These are phyloP conservation scores for Diphyllodes magnificus DNA, from an alignment of 2,113 vertebrate species.

Conservation along the genomic window DNA sequence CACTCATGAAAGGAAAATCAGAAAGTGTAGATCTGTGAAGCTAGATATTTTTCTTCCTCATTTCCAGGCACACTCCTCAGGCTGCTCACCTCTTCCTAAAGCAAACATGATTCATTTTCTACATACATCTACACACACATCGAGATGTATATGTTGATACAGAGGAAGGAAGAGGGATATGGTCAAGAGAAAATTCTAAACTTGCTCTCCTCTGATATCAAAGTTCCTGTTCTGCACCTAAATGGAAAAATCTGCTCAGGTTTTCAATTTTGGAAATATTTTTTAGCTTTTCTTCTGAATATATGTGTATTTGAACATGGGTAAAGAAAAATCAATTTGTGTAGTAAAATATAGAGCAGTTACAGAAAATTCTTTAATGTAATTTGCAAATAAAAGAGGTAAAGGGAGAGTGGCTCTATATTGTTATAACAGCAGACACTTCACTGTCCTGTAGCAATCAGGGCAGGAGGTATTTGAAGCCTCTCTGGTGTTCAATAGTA, in stretches of 20 bases:
- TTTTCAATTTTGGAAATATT: neutral
- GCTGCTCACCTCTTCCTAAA: neutral
- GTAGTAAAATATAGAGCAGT: neutral
- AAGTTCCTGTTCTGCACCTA: neutral
- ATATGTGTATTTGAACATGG: neutral
- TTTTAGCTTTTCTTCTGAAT: neutral
- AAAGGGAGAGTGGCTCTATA: neutral
- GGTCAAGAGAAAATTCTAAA: neutral
- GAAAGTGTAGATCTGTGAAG: neutral
- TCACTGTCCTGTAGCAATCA: neutral
- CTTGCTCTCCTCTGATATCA: neutral
- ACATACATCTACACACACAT: neutral
- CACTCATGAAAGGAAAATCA: neutral
- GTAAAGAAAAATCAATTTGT: neutral
- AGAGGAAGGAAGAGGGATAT: neutral
- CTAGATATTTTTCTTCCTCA: neutral
- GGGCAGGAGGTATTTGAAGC: neutral
- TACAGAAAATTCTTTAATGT: neutral
- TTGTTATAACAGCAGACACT: neutral
- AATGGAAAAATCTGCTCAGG: neutral
- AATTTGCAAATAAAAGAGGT: neutral
- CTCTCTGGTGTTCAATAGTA: neutral
- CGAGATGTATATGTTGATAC: neutral
- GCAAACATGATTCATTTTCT: neutral
- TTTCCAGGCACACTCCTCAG: neutral